A percentile compares a stretch with the other conserved stretches of the same genome.
Conservation (phyloP, 2,797 vertebrate genomes). For the Darevskia mixta region DNA sequence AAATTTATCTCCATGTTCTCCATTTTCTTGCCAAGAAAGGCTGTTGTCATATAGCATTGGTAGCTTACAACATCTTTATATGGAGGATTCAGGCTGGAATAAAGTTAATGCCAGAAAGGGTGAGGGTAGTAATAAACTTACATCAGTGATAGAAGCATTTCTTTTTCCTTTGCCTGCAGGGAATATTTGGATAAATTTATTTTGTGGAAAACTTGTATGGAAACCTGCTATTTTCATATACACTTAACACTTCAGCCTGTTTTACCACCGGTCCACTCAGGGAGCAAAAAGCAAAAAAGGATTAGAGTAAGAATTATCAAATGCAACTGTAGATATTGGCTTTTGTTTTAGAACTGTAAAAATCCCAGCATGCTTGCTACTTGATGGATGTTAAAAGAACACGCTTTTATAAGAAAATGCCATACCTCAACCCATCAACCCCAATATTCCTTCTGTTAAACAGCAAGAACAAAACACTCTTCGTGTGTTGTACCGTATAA, state of each 20-base stretch:
- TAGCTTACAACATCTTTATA: constrained; percentile 9
- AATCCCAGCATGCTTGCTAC: neutral
- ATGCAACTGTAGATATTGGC: constrained; percentile 36
- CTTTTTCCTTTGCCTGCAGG: neutral
- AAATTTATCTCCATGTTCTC: constrained; percentile 51
- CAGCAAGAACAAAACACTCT: no score
- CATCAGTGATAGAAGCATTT: accelerated
- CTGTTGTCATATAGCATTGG: neutral
- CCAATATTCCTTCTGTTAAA: no score
- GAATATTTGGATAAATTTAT: neutral
- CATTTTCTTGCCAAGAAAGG: constrained; percentile 67
- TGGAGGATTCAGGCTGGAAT: constrained; percentile 23
- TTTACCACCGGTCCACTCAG: constrained; percentile 51
- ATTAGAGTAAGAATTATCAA: constrained; percentile 61
- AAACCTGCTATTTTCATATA: constrained; percentile 39
- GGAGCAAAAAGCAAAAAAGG: constrained; percentile 16
- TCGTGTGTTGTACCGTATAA: no score
- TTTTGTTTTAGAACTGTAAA: constrained; percentile 26
- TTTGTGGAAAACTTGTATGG: constrained; percentile 8
- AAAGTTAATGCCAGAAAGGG: constrained; percentile 3
- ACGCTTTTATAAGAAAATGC: neutral
- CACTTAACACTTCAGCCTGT: constrained; percentile 32
- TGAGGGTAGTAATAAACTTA: neutral
- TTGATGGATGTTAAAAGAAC: constrained; percentile 6
- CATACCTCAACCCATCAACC: no score